Evolutionary conservation across 2,888 invertebrate species (phyloP), one percentile per base, ranked within the genome.

Genomic region (Zygaena filipendulae): DNA sequence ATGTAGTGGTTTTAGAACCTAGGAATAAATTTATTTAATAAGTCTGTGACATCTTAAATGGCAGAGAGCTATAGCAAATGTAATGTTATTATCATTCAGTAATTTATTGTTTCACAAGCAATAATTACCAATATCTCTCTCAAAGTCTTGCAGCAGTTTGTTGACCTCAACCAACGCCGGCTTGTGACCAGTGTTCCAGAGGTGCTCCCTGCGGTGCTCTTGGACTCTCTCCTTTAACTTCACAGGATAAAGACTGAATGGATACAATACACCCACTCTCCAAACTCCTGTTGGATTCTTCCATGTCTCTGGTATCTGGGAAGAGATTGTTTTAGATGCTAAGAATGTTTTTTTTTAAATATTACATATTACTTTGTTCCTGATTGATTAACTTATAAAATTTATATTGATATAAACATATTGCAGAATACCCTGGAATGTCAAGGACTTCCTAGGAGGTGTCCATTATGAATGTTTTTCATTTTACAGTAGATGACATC

Each of bases 161-260:
- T 85, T 85, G 7, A 91, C 89, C 45, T 90, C 88, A 3, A 96
- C 95, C 11, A 90, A 64, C 0, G 88, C 86, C 13, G 82, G 77
- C 59, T 95, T 91, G 42, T 96, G 92, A 7, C 82, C 81, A 18
- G 89, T 86, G 61, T 95, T 94, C 95, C 96, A 98, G 11, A 82
- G 55, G 45, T 91, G 90, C 43, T 90, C 87, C 51, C 91, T 91
- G 3, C 90, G 84, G 41, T 92, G 89, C 37, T 86, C 87, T 36
- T 86, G 82, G 30, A 97, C 85, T 30, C 95, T 84, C 39, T 96
- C 95, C 42, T 87, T 85, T 21, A 97, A 79, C 53, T 88, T 86
- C 24, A 87, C 84, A 0, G 97, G 94, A 64, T 95, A 97, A 20
- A 99, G 74, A 49, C 92, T 92, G 63, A 85, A 91, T 2, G 91